Percentiles rank a stretch among this genome's conserved stretches.
Evolutionary conservation across 2,888 invertebrate species (phyloP).

Genomic region (Antheraea assamensis): DNA sequence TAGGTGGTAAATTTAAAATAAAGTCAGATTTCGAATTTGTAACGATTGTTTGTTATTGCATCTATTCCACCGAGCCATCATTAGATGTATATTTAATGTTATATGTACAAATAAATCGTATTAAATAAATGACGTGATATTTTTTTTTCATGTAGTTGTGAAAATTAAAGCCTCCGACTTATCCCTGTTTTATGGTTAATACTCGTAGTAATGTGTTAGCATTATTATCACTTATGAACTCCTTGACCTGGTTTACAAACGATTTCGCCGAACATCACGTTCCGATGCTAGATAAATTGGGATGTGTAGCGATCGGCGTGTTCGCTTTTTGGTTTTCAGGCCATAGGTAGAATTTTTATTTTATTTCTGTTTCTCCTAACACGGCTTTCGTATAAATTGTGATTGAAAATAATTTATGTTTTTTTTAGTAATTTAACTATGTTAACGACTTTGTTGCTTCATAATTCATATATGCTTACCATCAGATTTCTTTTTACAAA

Average conservation of each 20-base stretch:
- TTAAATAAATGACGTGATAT: neutral
- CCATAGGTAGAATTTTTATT: neutral
- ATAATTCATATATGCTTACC: too few species aligned
- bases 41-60: too few species aligned
- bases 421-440: neutral
- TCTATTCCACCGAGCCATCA: too few species aligned
- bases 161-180: neutral
- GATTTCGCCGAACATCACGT: conserved; percentile 12
- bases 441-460: neutral
- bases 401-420: neutral
- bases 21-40: too few species aligned
- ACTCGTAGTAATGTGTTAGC: conserved; percentile 1
- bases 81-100: too few species aligned
- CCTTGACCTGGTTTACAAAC: conserved; percentile 10
- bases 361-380: neutral
- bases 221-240: neutral
- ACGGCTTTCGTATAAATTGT: neutral
- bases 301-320: neutral
- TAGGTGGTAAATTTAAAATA: too few species aligned
- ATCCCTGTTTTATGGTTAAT: neutral
- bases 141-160: neutral
- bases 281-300: neutral
- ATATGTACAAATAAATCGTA: neutral
- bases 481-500: neutral
- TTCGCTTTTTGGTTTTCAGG: neutral